phyloP scores from a whole-genome alignment of 2,888 invertebrate genomes.

The Sminthurides aquaticus region DNA sequence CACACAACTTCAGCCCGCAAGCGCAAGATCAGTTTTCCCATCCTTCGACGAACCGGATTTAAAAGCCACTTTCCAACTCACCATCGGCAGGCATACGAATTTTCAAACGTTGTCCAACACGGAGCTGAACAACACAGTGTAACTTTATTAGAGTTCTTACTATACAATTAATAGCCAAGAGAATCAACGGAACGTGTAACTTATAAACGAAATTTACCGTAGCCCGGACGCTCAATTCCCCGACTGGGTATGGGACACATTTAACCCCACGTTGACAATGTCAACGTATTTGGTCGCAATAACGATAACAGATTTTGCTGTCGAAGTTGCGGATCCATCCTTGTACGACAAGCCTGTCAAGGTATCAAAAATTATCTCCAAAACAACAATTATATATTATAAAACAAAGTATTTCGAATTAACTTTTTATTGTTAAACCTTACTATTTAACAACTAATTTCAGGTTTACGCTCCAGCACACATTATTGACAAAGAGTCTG shows the following conservation, averaged over 20 bases:
- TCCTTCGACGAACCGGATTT: constrained; percentile 80
- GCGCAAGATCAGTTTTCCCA: constrained; percentile 61
- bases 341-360: not conserved
- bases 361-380: not conserved
- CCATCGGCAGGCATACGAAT: constrained; percentile 50
- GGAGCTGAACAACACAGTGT: constrained; percentile 7
- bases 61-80: constrained; percentile 67
- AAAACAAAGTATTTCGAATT: too few species aligned
- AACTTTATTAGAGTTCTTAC: constrained; percentile 10
- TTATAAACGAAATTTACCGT: too few species aligned
- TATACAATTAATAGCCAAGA: not conserved
- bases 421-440: too few species aligned
- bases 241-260: constrained; percentile 45
- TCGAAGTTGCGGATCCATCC: not conserved
- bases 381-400: too few species aligned
- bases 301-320: constrained; percentile 63
- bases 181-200: not conserved
- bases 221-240: not conserved
- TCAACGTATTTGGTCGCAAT: constrained; percentile 79
- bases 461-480: constrained; percentile 50
- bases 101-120: constrained; percentile 45
- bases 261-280: constrained; percentile 59
- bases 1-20: constrained; percentile 13
- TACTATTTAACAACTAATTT: constrained; percentile 45
- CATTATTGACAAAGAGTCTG: constrained; percentile 47